Evolutionary conservation across 30 jellyfish, hydroid and myxozoan genomes (phyloP), one percentile per base, ranked within the genome.

Genomic region (Rhopilema esculentum): DNA sequence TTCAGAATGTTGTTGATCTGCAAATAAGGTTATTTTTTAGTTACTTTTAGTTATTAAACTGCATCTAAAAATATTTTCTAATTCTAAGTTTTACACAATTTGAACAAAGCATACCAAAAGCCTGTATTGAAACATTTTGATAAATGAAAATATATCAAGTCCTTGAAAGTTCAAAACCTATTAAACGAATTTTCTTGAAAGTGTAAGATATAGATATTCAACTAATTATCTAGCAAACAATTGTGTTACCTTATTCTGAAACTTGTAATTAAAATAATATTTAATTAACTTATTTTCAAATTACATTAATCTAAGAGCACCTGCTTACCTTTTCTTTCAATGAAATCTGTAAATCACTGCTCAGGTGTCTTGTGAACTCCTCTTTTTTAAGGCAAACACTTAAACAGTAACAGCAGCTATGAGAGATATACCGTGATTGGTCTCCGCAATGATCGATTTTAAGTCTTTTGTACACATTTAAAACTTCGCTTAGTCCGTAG

Each of bases 401-500:
- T 40, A 40, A 40, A 40, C 57, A 40, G 57, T 40, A 12, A 40
- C 57, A 40, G 12, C 57, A 6, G 57, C 12, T 6, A 40, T 40
- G n/a, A 31, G 84, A 40, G 71, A 74, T 25, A 30, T 20, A 74
- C 84, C 40, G 33, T 70, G 49, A 74, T 49, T 31, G 71, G 75
- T 22, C 29, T 51, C 86, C 74, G 61, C 75, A 69, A 22, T 22
- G 50, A 50, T 76, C 75, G 53, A 40, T 49, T 32, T 30, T 48
- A 69, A 76, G 86, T 20, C 64, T 20, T 76, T 76, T 76, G 76
- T 50, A 76, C 28, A 76, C 75, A 1, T 22, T 49, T 25, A 76
- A 51, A 25, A 76, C 86, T 40, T 76, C 86, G 27, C 86, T 70
- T 40, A 76, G 77, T 22, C 86, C 75, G 52, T 49, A 71, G 61